phyloP scores from a whole-genome alignment of 2,888 invertebrate genomes.

The Limnephilus auricula region DNA sequence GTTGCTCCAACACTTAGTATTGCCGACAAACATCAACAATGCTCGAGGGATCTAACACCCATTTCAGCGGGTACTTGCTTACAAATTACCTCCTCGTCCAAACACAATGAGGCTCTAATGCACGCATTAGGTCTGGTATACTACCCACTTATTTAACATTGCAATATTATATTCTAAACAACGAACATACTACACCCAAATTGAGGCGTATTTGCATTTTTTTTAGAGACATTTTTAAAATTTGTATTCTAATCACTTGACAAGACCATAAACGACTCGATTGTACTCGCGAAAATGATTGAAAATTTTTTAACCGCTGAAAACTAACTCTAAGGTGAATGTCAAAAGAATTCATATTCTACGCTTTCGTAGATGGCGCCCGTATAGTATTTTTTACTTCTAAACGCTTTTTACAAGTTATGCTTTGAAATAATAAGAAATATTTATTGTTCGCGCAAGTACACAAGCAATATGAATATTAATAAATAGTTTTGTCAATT shows the following conservation, averaged over 20 bases:
- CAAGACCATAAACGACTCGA: background rate
- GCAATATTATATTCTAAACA: background rate
- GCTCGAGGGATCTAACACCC: slow-evolving; percentile 33
- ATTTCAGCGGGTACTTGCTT: slow-evolving; percentile 21
- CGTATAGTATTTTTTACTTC: too few relatives aligned
- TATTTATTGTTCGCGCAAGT: too few relatives aligned
- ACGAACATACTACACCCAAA: background rate
- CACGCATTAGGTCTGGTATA: background rate
- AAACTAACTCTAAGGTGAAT: background rate
- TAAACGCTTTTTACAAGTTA: too few relatives aligned
- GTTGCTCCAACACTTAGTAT: slow-evolving; percentile 36
- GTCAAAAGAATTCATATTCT: too few relatives aligned
- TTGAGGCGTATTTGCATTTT: background rate
- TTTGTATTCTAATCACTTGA: background rate
- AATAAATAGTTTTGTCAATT: too few relatives aligned
- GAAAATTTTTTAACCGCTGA: background rate
- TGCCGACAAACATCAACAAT: slow-evolving; percentile 57
- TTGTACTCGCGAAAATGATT: background rate
- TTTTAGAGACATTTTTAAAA: background rate
- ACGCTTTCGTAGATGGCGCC: too few relatives aligned
- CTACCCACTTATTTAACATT: background rate
- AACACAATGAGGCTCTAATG: slow-evolving; percentile 62
- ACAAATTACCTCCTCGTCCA: slow-evolving; percentile 17
- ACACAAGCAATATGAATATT: too few relatives aligned
- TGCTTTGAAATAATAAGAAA: too few relatives aligned